Percentiles rank a stretch among this genome's conserved stretches.
Conservation (phyloP, 2,113 vertebrate genomes). For the Phoenicopterus ruber region DNA sequence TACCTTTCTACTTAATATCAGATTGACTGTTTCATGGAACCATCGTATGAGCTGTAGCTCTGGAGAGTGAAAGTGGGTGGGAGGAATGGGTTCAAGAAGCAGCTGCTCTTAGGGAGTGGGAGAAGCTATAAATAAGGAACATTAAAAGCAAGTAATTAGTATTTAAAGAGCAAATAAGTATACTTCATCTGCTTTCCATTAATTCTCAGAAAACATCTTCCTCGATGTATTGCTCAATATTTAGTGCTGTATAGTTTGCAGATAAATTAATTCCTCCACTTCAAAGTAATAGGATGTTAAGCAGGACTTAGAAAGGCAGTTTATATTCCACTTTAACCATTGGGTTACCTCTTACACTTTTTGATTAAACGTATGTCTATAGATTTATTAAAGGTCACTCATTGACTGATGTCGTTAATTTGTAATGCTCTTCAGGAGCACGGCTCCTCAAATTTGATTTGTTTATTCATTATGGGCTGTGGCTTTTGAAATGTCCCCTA, state of each 20-base stretch:
- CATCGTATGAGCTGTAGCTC: background rate
- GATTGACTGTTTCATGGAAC: background rate
- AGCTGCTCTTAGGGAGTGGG: background rate
- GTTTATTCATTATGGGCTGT: background rate
- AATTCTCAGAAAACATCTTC: background rate
- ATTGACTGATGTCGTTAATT: background rate
- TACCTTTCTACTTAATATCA: background rate
- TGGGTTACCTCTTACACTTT: background rate
- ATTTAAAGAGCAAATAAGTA: background rate
- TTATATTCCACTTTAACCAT: background rate
- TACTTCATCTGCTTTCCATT: background rate
- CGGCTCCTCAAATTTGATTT: background rate
- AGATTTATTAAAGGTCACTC: background rate
- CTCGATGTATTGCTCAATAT: background rate
- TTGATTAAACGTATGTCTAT: background rate
- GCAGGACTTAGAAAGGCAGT: background rate
- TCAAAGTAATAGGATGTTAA: background rate
- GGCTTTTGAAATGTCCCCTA: background rate
- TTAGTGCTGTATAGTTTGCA: background rate
- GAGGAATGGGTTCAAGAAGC: background rate
- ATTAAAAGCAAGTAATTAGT: background rate
- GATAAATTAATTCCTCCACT: background rate
- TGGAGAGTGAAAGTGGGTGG: background rate
- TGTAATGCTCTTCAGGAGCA: background rate
- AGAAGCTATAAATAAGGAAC: background rate